Percentiles rank a stretch among this genome's conserved stretches.
Conservation (phyloP, 2,888 invertebrate species). For the Abrostola tripartita region DNA sequence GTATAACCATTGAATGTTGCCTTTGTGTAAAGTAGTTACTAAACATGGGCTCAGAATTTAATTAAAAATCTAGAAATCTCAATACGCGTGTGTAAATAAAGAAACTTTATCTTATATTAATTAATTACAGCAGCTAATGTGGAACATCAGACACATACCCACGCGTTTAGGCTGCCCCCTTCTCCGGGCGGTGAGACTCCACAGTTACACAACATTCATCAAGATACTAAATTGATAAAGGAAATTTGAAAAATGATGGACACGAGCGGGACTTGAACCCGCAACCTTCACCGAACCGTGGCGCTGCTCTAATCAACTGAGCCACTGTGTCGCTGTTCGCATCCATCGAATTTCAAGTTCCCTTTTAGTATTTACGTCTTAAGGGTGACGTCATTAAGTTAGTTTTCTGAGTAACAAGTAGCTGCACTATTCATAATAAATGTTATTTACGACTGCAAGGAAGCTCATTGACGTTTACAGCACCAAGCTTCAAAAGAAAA, state of each 20-base stretch:
- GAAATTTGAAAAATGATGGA: no score
- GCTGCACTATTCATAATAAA: conserved; percentile 43
- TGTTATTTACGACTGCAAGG: conserved; percentile 43
- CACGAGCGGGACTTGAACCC: no score
- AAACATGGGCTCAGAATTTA: not conserved
- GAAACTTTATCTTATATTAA: not conserved
- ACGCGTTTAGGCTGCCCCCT: conserved; percentile 7
- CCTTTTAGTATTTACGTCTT: no score
- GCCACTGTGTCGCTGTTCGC: no score
- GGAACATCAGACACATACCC: not conserved
- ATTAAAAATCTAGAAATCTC: not conserved
- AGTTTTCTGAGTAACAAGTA: conserved; percentile 23
- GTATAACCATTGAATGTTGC: conserved; percentile 3
- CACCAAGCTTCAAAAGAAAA: not conserved
- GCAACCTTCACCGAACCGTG: no score
- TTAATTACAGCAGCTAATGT: not conserved
- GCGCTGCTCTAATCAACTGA: no score
- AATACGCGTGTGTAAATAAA: not conserved
- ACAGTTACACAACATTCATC: conserved; percentile 19
- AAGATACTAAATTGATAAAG: no score
- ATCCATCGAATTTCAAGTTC: no score
- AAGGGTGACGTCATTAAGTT: no score
- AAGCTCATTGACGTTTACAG: conserved; percentile 46
- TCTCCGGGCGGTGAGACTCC: not conserved
- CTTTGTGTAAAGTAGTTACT: not conserved